These are phyloP conservation scores for Megaceryle maxima DNA, from an alignment of 2,113 vertebrate species.

Conservation along the genomic window DNA sequence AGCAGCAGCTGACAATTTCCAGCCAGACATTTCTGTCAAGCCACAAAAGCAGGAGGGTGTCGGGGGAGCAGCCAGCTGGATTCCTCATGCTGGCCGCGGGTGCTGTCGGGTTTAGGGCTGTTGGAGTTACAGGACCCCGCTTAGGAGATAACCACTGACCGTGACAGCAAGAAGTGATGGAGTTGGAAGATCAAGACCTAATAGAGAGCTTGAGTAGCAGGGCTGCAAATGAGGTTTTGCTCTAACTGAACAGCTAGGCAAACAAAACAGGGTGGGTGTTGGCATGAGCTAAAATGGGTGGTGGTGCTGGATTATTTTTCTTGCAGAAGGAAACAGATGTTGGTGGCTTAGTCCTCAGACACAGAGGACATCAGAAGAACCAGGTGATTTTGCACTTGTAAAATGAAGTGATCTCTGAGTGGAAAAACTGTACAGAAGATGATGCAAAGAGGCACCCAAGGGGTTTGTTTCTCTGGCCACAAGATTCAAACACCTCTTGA, in stretches of 20 bases:
- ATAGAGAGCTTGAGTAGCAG: background rate
- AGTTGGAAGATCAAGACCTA: background rate
- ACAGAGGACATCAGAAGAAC: background rate
- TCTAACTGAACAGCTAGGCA: background rate
- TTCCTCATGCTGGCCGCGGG: rapidly evolving
- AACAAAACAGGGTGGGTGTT: background rate
- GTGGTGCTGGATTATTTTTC: background rate
- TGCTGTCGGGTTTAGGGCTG: rapidly evolving
- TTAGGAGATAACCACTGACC: background rate
- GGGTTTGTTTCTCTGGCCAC: background rate
- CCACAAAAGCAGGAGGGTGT: background rate
- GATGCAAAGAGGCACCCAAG: background rate
- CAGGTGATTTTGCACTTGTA: background rate
- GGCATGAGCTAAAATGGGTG: background rate
- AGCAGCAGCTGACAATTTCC: background rate
- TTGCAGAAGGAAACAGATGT: background rate
- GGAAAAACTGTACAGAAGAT: background rate
- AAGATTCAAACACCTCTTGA: background rate
- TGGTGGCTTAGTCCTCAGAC: background rate
- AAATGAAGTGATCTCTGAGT: background rate
- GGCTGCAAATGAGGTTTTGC: background rate
- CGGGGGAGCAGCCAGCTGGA: background rate
- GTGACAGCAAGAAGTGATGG: rapidly evolving
- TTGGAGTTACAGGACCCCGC: rapidly evolving
- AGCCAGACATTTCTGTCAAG: background rate